Evolutionary conservation across 1,140 invertebrate genomes (phyloP), one percentile per base, ranked within the genome.

Genomic region (Drosophila asahinai): DNA sequence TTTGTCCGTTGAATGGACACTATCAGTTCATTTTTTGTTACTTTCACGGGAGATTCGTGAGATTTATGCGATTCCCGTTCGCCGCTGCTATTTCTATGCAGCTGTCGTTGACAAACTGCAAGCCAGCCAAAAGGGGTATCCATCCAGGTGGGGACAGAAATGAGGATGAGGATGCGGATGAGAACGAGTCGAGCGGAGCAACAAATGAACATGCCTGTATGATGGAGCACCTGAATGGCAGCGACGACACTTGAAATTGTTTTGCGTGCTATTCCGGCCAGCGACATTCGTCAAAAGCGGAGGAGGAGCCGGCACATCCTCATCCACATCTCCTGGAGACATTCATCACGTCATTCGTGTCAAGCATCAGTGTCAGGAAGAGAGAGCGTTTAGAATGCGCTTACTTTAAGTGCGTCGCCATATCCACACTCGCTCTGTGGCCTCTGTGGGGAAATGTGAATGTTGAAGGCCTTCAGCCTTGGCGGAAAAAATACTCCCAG

Each of bases 291-390:
- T 89, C 84, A 90, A 75, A 89, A 84, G 48, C 17, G 70, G 45
- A 43, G 40, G 27, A 38, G 49, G 9, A 33, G 30, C 0, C 8
- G n/a, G 3, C 5, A 2, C 17, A 5, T 9, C 30, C 6, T n/a
- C 52, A 38, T 55, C 52, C 52, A 36, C 70, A 73, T 73, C 68
- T 73, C 48, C 55, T 73, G 79, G 78, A 76, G 81, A 89, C 84
- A 89, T 89, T 89, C 84, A 89, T 89, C 86, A 89, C 78, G 81
- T 89, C 84, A 89, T 87, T 89, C 84, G 80, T 60, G 81, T 89
- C 84, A 78, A 70, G 78, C 72, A 71, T 45, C 73, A 81, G 67
- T 74, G 71, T 74, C 75, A 84, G 9, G 54, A 19, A 25, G 19
- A 25, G 36, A 33, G 8, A 57, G 51, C 77, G 74, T 89, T 87